phyloP scores from a whole-genome alignment of 2,797 vertebrate species.

The Smutsia gigantea region DNA sequence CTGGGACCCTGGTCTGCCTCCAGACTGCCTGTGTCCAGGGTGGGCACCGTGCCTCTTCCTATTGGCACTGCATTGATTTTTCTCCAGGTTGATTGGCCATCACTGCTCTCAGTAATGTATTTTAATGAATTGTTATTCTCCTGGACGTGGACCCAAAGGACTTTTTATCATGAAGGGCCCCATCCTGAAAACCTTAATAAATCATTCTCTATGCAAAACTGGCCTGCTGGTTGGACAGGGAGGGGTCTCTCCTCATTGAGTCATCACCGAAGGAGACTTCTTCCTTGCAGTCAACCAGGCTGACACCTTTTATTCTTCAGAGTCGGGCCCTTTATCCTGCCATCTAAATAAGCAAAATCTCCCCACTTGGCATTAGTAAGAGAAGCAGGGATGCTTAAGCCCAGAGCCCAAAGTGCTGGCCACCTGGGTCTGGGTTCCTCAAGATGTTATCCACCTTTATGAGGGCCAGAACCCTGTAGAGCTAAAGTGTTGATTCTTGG shows the following conservation, averaged over 20 bases:
- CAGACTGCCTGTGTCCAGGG: neutral
- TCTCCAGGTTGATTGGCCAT: neutral
- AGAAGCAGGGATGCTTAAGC: neutral
- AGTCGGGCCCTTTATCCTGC: neutral
- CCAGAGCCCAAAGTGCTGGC: neutral
- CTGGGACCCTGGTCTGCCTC: neutral
- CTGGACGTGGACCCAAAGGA: conserved; percentile 51
- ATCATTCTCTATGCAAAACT: neutral
- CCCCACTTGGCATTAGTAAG: neutral
- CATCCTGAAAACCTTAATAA: conserved; percentile 5
- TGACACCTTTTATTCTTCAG: neutral
- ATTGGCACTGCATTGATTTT: neutral
- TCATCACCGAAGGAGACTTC: neutral
- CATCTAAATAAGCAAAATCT: neutral
- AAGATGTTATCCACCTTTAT: neutral
- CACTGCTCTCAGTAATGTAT: neutral
- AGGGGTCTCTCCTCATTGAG: neutral
- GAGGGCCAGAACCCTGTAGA: neutral
- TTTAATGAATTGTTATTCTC: conserved; percentile 63
- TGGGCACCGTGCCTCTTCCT: neutral
- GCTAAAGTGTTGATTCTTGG: neutral
- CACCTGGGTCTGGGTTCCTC: neutral
- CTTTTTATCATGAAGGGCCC: conserved; percentile 41
- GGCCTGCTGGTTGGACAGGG: neutral
- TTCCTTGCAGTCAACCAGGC: neutral